Base-by-base conservation (phyloP, 2,888 invertebrate genomes). In the Malacosoma neustria region DNA sequence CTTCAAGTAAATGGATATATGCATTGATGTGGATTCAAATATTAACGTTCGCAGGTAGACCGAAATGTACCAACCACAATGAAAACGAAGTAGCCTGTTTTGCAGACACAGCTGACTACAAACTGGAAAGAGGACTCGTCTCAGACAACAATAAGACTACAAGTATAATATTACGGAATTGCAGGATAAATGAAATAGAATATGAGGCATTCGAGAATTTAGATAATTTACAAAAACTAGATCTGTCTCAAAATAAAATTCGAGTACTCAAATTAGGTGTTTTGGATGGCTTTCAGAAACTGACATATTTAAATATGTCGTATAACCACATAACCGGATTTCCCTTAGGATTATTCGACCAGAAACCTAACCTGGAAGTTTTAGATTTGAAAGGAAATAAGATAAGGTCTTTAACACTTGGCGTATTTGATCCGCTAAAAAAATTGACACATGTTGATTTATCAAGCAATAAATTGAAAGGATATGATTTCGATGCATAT, bases 161-260 rank as follows among this genome's bases (percentile, higher is more conserved):
- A n/a, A 40, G 44, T 4, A 57, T 68, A 13, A 56, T 48, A 1
- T 49, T 69, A 0, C 51, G 41, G 29, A 45, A 35, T 6, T 67
- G 67, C 41, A 49, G 52, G 9, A 54, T 67, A 2, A 55, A 39
- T 2, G 53, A 54, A 1, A 41, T 77, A 0, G 62, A 65, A 9
- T 46, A 37, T 1, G 65, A 64, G 41, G 54, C 66, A 2, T 77
- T 77, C 33, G 41, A 62, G 29, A 49, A 56, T 7, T 46, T 72
- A 9, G 50, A 50, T 11, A 39, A 50, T n/a, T 44, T 74, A 1
- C 45, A 61, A 48, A 49, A 59, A 33, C 46, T 77, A 2, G 74
- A 75, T 45, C 37, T 77, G 12, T 72, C 74, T 3, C 32, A 50
- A 5, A 77, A 77, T 41, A 63, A 60, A 38, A 57, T 77, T 22